Percentiles rank a stretch among this genome's conserved stretches.
These are phyloP conservation scores for Apodemia mormo DNA, from an alignment of 2,888 invertebrate genomes.

Conservation along the genomic window DNA sequence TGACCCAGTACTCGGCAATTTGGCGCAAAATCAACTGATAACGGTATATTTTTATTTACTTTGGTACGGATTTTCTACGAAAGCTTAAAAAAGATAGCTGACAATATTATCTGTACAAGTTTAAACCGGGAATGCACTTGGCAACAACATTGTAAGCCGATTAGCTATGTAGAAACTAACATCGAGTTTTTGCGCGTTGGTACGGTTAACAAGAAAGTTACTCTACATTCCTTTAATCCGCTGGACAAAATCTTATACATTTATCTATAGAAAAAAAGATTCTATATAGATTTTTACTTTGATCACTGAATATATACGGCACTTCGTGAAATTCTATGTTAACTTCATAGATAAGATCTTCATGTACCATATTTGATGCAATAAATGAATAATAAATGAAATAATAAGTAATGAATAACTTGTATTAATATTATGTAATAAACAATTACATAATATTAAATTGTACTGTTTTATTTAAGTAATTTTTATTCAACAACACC, in stretches of 20 bases:
- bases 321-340: too few relatives aligned
- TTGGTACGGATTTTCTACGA: slow-evolving; percentile 13
- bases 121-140: slow-evolving; percentile 10
- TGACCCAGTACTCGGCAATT: slow-evolving; percentile 4
- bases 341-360: too few relatives aligned
- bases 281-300: too few relatives aligned
- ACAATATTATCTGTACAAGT: slow-evolving; percentile 16
- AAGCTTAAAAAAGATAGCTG: slow-evolving; percentile 18
- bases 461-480: too few relatives aligned
- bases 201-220: background rate
- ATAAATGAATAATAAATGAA: too few relatives aligned
- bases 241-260: background rate
- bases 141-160: slow-evolving; percentile 13
- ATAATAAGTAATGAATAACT: too few relatives aligned
- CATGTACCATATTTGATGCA: too few relatives aligned
- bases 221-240: background rate
- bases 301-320: too few relatives aligned
- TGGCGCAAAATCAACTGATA: slow-evolving; percentile 17
- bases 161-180: slow-evolving; percentile 11
- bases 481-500: too few relatives aligned
- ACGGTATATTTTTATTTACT: slow-evolving; percentile 13
- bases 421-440: too few relatives aligned
- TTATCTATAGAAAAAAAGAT: too few relatives aligned
- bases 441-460: too few relatives aligned
- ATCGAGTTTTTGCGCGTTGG: background rate